These are phyloP conservation scores for Minunthozetes semirufus DNA, from an alignment of 2,888 invertebrate species.

Conservation along the genomic window DNA sequence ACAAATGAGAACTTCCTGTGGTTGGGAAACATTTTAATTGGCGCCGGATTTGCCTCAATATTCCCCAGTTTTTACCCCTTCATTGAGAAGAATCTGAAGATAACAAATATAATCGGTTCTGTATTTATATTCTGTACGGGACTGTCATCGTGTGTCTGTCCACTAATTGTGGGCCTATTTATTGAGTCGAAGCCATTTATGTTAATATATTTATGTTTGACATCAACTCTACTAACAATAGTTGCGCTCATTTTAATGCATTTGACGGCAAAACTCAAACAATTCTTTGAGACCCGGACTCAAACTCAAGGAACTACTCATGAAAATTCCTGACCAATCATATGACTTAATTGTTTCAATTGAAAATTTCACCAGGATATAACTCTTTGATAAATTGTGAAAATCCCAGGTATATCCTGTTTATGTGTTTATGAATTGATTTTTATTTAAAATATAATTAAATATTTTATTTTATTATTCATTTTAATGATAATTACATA, in stretches of 20 bases:
- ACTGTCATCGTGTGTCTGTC: slow-evolving; percentile 25
- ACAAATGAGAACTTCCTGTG: not conserved
- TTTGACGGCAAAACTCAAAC: not conserved
- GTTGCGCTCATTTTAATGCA: slow-evolving; percentile 2
- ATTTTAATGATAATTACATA: no score
- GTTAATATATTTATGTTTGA: slow-evolving; percentile 31
- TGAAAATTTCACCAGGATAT: no score
- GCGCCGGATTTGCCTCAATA: slow-evolving; percentile 34
- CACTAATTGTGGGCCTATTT: slow-evolving; percentile 33
- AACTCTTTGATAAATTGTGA: not conserved
- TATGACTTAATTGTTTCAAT: no score
- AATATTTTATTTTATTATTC: no score
- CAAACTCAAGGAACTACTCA: not conserved
- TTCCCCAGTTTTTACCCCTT: slow-evolving; percentile 35
- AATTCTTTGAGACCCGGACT: not conserved
- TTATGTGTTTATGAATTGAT: no score
- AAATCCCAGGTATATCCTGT: not conserved
- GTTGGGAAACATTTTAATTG: slow-evolving; percentile 35
- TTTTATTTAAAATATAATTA: no score
- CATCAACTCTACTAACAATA: slow-evolving; percentile 14
- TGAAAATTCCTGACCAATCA: not conserved
- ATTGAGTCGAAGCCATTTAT: slow-evolving; percentile 24
- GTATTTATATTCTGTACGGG: slow-evolving; percentile 34
- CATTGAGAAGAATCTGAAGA: slow-evolving; percentile 24
- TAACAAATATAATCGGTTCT: slow-evolving; percentile 35